Evolutionary conservation across 2,113 vertebrate species (phyloP), one percentile per base, ranked within the genome.

Genomic region (Sialia sialis): DNA sequence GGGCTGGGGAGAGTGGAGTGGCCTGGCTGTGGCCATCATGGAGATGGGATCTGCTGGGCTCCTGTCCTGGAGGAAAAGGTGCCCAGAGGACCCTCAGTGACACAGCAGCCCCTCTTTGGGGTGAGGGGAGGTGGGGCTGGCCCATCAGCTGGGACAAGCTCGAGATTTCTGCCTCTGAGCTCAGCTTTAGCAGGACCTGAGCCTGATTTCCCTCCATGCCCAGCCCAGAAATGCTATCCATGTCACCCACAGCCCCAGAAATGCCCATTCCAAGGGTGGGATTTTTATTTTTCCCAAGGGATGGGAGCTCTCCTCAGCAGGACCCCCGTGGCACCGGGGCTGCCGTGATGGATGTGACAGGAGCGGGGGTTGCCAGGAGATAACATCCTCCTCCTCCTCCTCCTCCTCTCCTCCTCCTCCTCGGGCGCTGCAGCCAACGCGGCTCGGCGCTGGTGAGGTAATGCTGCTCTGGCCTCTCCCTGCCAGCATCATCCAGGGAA

Each of bases 291-390:
- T 6, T 6, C 8, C n/a, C 55, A 5, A 30, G 30, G 3, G 10
- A 9, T 3, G 27, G 15, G 51, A 67, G 21, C 62, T 22, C 60
- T n/a, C 32, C 1, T 32, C 14, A 62, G 72, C 41, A 6, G 59
- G 4, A 29, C 14, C 48, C 75, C 54, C 39, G 34, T 22, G 67
- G 79, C 58, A 30, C 34, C 18, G 16, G 30, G 13, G 29, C 27
- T 34, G 79, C 82, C 41, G 63, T 70, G 93, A 84, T 90, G 87
- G 39, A 90, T 90, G 89, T 83, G 95, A 95, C 94, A 95, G 89
- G 93, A 51, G 8, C 62, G 6, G 54, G 81, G 84, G 96, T 96
- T 97, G 96, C 95, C 95, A 94, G 90, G 95, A 90, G 92, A 97
- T 93, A 96, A 49, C 86, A 92, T 92, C 93, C 85, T 77, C 94